Evolutionary conservation across 2,113 vertebrate species (phyloP), one percentile per base, ranked within the genome.

Genomic region (Micromys minutus): DNA sequence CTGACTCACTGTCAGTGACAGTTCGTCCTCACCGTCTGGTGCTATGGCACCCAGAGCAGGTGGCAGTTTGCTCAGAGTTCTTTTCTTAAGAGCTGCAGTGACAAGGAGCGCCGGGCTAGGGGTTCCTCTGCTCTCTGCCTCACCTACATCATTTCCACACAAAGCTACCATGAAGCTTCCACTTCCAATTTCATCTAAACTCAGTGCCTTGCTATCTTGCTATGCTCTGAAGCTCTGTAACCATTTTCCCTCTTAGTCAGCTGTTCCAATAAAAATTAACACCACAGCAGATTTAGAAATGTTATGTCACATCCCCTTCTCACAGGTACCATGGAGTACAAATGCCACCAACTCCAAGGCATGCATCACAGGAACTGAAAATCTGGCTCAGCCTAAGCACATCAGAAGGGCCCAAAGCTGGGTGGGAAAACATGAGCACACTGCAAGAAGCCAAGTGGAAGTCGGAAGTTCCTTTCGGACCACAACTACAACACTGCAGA

Each of bases 181-280:
- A n/a, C 39, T n/a, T 63, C 72, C 61, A 50, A 45, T 4, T 59
- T 45, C 71, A 85, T 89, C 84, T 90, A 42, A 90, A 85, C 7
- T 5, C 31, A 76, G 1, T 75, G 50, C 57, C 36, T 94, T 72
- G 36, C 67, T 12, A 76, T 52, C 63, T 79, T 92, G 45, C 69
- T 65, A 1, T 42, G 87, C 81, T 90, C 86, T 87, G 84, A 15
- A 12, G 42, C 88, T 72, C 75, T 12, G 16, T 19, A 52, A 87
- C 69, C 90, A 74, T 45, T 74, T 0, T 61, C 34, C 63, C 34
- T 67, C 26, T 88, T 42, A 52, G 22, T 65, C 42, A 77, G 47
- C 21, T 63, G 61, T 74, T 91, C 94, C 52, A 52, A 86, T 42
- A 90, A 71, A 89, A 88, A 94, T 42, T 6, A 93, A 24, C 71